Conservation (phyloP, 2,888 invertebrate genomes). For the Zaprionus bogoriensis region DNA sequence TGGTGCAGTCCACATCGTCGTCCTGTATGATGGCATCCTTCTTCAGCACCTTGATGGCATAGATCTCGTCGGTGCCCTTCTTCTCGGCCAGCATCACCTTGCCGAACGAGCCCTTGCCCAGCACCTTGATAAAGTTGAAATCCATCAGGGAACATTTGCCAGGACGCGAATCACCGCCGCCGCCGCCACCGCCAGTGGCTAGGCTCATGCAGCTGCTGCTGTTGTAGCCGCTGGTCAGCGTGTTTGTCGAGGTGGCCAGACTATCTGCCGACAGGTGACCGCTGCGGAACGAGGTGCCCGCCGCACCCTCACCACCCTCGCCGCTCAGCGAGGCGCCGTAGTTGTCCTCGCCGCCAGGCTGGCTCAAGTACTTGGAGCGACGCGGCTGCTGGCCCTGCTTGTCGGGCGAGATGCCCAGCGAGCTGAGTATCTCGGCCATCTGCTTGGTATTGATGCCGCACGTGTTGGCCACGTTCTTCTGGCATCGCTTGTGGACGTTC, state of each 20-base stretch:
- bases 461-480: slow-evolving; percentile 99
- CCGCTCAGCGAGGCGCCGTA: slow-evolving; percentile 83
- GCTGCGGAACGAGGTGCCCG: slow-evolving; percentile 75
- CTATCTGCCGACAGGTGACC: slow-evolving; percentile 71
- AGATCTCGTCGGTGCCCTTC: slow-evolving; percentile 95
- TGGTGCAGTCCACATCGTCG: slow-evolving; percentile 99
- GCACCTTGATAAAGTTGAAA: slow-evolving; percentile 98
- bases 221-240: slow-evolving; percentile 74
- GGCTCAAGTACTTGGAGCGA: slow-evolving; percentile 85
- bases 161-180: slow-evolving; percentile 70
- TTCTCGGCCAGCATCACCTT: slow-evolving; percentile 99
- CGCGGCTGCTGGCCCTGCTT: slow-evolving; percentile 89
- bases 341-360: slow-evolving; percentile 83
- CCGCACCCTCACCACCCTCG: slow-evolving; percentile 62
- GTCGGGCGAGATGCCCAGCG: slow-evolving; percentile 95
- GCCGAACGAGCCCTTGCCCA: slow-evolving; percentile 99
- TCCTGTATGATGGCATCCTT: slow-evolving; percentile 99
- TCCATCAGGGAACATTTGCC: slow-evolving; percentile 90
- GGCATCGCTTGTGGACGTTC: slow-evolving; percentile 99
- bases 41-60: slow-evolving; percentile 94
- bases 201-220: slow-evolving; percentile 76
- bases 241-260: slow-evolving; percentile 59
- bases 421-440: slow-evolving; percentile 96
- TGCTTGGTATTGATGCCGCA: slow-evolving; percentile 99
- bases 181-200: slow-evolving; percentile 65